phyloP scores from a whole-genome alignment of 2,888 invertebrate species.

The Eurytoma californica region DNA sequence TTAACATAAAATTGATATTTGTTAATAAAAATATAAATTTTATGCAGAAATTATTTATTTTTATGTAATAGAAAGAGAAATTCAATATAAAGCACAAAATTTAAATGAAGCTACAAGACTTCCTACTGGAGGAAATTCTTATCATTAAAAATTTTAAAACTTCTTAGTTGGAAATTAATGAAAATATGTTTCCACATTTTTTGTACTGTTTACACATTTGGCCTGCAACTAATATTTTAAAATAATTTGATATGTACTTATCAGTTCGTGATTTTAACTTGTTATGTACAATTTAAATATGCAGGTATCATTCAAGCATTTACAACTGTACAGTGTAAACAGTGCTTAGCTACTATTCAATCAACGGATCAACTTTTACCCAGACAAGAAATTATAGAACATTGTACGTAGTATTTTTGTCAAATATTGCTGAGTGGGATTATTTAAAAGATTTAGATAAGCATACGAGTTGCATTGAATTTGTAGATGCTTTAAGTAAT shows the following conservation, averaged over 20 bases:
- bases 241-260: background rate
- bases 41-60: no score
- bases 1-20: no score
- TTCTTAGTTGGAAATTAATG: slow-evolving; percentile 90
- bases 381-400: slow-evolving; percentile 86
- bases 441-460: slow-evolving; percentile 80
- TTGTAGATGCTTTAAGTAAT: slow-evolving; percentile 83
- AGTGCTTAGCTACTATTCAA: slow-evolving; percentile 81
- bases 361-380: slow-evolving; percentile 83
- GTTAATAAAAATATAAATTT: no score
- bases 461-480: slow-evolving; percentile 80
- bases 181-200: no score
- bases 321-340: slow-evolving; percentile 81
- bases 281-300: background rate
- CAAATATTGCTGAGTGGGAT: slow-evolving; percentile 91
- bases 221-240: slow-evolving; percentile 76
- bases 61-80: slow-evolving; percentile 83
- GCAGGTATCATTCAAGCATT: slow-evolving; percentile 75
- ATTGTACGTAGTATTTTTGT: slow-evolving; percentile 87
- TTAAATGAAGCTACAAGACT: slow-evolving; percentile 59
- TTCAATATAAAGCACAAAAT: slow-evolving; percentile 75
- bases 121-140: slow-evolving; percentile 76
- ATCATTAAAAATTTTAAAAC: slow-evolving; percentile 83
- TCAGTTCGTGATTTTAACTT: background rate
- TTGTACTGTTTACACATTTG: slow-evolving; percentile 82